A percentile compares a stretch with the other conserved stretches of the same genome.
phyloP scores from a whole-genome alignment of 2,797 vertebrate genomes.

The Gymnoscopelus microlampas region DNA sequence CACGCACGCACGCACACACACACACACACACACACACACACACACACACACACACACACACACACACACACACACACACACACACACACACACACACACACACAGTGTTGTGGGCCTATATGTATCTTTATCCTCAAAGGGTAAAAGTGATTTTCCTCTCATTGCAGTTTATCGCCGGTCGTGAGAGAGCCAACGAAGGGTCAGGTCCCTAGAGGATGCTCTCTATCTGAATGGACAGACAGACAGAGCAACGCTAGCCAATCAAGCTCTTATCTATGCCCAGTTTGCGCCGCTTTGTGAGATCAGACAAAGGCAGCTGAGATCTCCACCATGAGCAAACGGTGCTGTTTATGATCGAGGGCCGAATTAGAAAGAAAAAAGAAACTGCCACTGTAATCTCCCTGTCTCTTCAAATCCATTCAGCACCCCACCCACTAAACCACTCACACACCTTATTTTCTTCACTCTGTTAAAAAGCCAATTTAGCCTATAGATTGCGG shows the following conservation, averaged over 20 bases:
- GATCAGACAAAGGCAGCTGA: conserved; percentile 14
- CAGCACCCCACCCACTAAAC: background rate
- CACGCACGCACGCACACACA: too few relatives aligned
- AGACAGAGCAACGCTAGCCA: conserved; percentile 35
- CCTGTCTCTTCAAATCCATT: conserved; percentile 36
- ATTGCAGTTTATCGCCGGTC: conserved; percentile 72
- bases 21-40: too few relatives aligned
- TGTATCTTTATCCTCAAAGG: conserved; percentile 5
- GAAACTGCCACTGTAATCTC: conserved; percentile 46
- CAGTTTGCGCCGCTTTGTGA: conserved; percentile 15
- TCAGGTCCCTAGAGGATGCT: conserved; percentile 69
- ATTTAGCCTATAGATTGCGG: too few relatives aligned
- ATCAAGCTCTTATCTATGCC: conserved; percentile 53
- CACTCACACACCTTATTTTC: too few relatives aligned
- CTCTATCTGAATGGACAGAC: conserved; percentile 47
- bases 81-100: too few relatives aligned
- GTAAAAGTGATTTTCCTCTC: conserved; percentile 50
- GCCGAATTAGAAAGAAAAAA: conserved; percentile 18
- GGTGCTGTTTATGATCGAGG: conserved; percentile 7
- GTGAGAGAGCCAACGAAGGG: conserved; percentile 63
- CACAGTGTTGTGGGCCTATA: background rate
- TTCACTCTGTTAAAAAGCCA: too few relatives aligned
- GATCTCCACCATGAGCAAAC: too few relatives aligned
- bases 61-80: background rate
- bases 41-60: too few relatives aligned